These are phyloP conservation scores for Antheraea yamamai DNA, from an alignment of 2,888 invertebrate genomes.

Conservation along the genomic window DNA sequence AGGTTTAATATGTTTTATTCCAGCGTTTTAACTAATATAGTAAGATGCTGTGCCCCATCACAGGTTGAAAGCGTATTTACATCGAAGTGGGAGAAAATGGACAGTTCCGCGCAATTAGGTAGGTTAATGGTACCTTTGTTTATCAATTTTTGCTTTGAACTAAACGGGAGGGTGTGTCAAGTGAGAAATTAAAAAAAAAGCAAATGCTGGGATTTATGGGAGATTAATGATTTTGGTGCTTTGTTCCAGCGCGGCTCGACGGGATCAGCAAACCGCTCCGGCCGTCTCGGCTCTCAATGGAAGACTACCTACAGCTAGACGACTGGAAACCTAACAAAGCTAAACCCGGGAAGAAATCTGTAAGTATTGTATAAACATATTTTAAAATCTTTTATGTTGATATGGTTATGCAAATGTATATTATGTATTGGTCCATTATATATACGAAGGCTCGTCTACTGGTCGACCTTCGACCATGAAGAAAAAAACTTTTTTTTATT, in stretches of 20 bases:
- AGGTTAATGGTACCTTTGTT: slow-evolving; percentile 71
- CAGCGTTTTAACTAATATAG: slow-evolving; percentile 74
- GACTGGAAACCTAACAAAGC: slow-evolving; percentile 86
- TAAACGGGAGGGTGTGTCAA: slow-evolving; percentile 7
- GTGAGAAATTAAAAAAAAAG: background rate
- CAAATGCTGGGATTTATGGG: no score
- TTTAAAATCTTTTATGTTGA: slow-evolving; percentile 18
- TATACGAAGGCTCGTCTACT: background rate
- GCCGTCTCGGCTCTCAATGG: slow-evolving; percentile 89
- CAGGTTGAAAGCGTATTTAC: slow-evolving; percentile 80
- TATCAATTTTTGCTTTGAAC: slow-evolving; percentile 12
- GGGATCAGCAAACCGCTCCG: slow-evolving; percentile 90
- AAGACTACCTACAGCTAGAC: slow-evolving; percentile 95
- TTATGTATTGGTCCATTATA: background rate
- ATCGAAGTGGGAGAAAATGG: slow-evolving; percentile 93
- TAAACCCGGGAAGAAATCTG: slow-evolving; percentile 93
- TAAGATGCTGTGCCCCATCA: slow-evolving; percentile 67
- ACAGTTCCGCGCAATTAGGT: slow-evolving; percentile 93
- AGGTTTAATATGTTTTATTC: slow-evolving; percentile 74
- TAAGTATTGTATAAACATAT: slow-evolving; percentile 70
- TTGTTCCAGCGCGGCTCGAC: slow-evolving; percentile 93
- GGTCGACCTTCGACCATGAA: no score
- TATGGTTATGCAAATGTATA: slow-evolving; percentile 43
- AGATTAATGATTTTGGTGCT: slow-evolving; percentile 31
- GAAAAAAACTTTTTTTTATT: no score